Percentiles rank a stretch among this genome's conserved stretches.
These are phyloP conservation scores for Chrysemys picta DNA, from an alignment of 2,113 vertebrate species.

Conservation along the genomic window DNA sequence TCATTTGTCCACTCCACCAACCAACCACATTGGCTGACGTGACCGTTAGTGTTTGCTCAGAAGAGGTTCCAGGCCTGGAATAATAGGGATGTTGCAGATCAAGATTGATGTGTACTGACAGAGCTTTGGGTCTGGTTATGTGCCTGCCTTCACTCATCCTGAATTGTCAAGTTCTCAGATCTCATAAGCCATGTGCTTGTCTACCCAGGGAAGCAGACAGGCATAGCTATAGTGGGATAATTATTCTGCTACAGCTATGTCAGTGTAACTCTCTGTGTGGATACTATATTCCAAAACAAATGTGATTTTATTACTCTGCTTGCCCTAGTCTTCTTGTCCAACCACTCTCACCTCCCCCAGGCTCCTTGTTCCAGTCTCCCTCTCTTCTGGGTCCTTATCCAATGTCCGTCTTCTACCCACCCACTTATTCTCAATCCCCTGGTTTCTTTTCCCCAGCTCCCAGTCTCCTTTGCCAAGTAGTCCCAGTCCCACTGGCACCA, in stretches of 20 bases:
- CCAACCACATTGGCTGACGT: not conserved
- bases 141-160: not conserved
- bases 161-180: not conserved
- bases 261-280: too few species aligned
- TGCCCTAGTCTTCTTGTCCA: too few species aligned
- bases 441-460: not conserved
- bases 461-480: not conserved
- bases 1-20: not conserved
- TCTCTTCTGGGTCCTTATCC: not conserved
- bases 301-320: too few species aligned
- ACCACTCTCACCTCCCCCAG: too few species aligned
- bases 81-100: not conserved
- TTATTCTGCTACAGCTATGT: too few species aligned
- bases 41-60: not conserved
- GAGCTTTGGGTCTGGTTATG: not conserved
- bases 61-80: not conserved
- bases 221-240: not conserved
- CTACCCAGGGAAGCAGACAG: not conserved
- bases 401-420: not conserved
- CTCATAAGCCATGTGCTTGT: not conserved
- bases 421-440: too few species aligned
- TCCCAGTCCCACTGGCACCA: not conserved
- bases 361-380: not conserved
- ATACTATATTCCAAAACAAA: too few species aligned
- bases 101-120: not conserved